Conservation (phyloP, 64 coral and sea anemone genomes). For the Porites australiensis region DNA sequence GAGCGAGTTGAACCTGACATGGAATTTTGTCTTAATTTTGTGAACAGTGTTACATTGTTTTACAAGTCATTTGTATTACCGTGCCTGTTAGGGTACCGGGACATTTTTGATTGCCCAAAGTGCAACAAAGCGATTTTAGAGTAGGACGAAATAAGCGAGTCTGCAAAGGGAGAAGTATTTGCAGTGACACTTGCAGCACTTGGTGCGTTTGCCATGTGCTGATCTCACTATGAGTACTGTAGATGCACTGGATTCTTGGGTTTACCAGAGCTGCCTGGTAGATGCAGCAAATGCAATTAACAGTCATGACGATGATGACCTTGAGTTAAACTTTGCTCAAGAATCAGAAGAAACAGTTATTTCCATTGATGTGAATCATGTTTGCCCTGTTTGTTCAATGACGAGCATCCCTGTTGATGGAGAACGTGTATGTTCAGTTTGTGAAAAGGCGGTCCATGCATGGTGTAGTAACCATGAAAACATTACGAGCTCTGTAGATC, state of each 20-base stretch:
- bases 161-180: constrained; percentile 24
- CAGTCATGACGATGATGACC: not conserved
- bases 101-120: constrained; percentile 27
- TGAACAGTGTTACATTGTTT: constrained; percentile 50
- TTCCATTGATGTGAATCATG: not conserved
- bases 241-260: constrained; percentile 16
- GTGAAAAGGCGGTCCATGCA: constrained; percentile 60
- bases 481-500: not conserved
- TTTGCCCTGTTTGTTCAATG: constrained; percentile 41
- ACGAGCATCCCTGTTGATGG: constrained; percentile 21
- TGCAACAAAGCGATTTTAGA: constrained; percentile 44
- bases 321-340: not conserved
- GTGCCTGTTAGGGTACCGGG: constrained; percentile 32
- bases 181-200: constrained; percentile 28
- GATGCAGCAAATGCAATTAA: constrained; percentile 22
- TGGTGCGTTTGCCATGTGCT: constrained; percentile 1
- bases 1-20: constrained; percentile 8
- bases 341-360: not conserved
- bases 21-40: not conserved
- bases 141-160: constrained; percentile 4
- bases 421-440: constrained; percentile 47
- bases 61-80: constrained; percentile 59
- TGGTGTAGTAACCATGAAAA: constrained; percentile 45
- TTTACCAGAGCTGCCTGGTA: constrained; percentile 33
- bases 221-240: not conserved